Evolutionary conservation across 2,113 vertebrate genomes (phyloP), one percentile per base, ranked within the genome.

Genomic region (Salvator merianae): DNA sequence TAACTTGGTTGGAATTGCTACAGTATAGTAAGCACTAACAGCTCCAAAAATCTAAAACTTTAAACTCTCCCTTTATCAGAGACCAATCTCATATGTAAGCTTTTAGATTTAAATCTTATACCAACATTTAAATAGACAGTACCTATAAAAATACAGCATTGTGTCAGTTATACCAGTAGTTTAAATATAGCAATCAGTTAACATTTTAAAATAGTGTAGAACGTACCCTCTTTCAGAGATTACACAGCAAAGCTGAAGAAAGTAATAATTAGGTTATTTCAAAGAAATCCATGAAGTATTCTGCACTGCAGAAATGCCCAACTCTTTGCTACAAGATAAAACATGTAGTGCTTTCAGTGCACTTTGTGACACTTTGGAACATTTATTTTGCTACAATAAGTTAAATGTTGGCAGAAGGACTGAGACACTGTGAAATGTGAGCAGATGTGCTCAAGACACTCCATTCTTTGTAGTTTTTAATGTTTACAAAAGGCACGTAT

Each of bases 401-500:
- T 86, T 90, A 88, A 77, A 86, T 36, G 26, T 84, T 89, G 43
- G 50, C 0, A 47, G 81, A 90, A 30, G 34, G 81, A 34, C 10
- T 24, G 81, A n/a, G 62, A 77, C 69, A 84, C 89, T 87, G 68
- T 74, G 43, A 79, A 0, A 1, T 82, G 87, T 65, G 53, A 79
- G 89, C 84, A 77, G 89, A 93, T 90, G 84, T 81, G 50, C 85
- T 95, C 88, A 88, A 88, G 53, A 88, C 63, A 71, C 38, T 70
- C 76, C 84, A 3, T 32, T 40, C 81, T 90, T 86, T 84, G 79
- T 90, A 92, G 84, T 72, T 88, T 90, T 84, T 82, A 93, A 91
- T 77, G 81, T 87, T 89, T 93, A 83, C 76, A 83, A 87, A 95
- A 96, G 91, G 93, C 95, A 96, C 90, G 9, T 79, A 83, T 89